Percentiles rank a stretch among this genome's conserved stretches.
These are phyloP conservation scores for Chloroceryle amazona DNA, from an alignment of 2,797 vertebrate genomes.

Conservation along the genomic window DNA sequence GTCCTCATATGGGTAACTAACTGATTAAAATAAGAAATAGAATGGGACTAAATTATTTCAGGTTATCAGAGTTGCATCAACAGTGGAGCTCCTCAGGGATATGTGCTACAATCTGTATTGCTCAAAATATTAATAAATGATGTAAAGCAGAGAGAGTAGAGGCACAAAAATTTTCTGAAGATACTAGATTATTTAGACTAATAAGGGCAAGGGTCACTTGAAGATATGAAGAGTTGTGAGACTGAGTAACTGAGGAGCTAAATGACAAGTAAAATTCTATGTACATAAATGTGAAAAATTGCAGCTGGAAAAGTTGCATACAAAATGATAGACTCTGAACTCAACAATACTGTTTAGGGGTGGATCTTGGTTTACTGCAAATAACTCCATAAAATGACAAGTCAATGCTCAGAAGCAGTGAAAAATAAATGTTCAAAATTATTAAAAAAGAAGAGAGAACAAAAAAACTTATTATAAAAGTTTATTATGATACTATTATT, in stretches of 20 bases:
- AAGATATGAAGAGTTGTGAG: not conserved
- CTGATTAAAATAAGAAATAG: not conserved
- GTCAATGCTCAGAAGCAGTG: not conserved
- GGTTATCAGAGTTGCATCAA: not conserved
- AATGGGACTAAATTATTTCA: not conserved
- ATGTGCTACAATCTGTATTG: not conserved
- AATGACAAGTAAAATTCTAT: not conserved
- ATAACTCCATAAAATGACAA: not conserved
- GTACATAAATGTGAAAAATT: not conserved
- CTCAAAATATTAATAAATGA: not conserved
- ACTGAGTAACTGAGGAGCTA: not conserved
- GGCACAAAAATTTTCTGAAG: not conserved
- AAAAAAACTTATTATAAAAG: not conserved
- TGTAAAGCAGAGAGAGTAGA: not conserved
- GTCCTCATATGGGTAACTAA: not conserved
- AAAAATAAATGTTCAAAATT: not conserved
- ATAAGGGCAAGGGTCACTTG: not conserved
- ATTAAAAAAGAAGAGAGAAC: not conserved
- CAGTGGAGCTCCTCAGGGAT: not conserved
- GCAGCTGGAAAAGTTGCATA: not conserved
- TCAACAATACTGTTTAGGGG: not conserved
- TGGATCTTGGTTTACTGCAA: not conserved
- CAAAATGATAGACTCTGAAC: not conserved
- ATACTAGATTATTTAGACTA: not conserved
- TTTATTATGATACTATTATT: not conserved